phyloP scores from a whole-genome alignment of 2,797 vertebrate genomes.

The Artibeus lituratus region DNA sequence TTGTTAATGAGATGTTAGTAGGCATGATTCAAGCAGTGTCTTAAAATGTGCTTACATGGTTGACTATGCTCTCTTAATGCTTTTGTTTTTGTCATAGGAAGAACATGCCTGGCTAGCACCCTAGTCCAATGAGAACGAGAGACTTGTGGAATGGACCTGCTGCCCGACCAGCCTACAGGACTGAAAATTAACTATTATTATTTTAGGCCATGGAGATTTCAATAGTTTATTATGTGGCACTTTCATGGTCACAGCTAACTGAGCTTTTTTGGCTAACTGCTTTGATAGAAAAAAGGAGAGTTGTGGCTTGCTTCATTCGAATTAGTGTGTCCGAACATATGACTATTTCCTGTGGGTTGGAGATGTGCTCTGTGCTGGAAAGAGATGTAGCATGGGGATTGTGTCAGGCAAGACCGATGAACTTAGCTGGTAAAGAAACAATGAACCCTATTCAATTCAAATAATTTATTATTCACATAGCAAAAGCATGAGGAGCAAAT shows the following conservation, averaged over 20 bases:
- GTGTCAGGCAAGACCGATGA: neutral
- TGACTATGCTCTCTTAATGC: neutral
- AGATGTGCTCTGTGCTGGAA: neutral
- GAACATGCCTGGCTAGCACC: neutral
- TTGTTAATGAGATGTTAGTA: neutral
- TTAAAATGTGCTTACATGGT: fast-evolving
- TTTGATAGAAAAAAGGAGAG: neutral
- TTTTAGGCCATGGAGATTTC: neutral
- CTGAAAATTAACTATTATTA: neutral
- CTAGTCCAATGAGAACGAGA: neutral
- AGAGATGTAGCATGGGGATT: neutral
- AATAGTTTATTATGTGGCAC: neutral
- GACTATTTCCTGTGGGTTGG: neutral
- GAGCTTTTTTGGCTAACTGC: neutral
- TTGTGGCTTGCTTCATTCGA: neutral
- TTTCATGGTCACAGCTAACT: neutral
- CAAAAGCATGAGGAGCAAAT: neutral
- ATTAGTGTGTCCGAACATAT: neutral
- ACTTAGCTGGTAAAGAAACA: neutral
- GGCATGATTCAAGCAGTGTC: neutral
- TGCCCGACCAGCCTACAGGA: neutral
- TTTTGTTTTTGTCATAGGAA: neutral
- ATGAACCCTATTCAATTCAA: neutral
- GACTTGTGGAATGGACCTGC: neutral
- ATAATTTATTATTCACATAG: neutral